These are phyloP conservation scores for Eretmocerus hayati DNA, from an alignment of 2,888 invertebrate species.

Conservation along the genomic window DNA sequence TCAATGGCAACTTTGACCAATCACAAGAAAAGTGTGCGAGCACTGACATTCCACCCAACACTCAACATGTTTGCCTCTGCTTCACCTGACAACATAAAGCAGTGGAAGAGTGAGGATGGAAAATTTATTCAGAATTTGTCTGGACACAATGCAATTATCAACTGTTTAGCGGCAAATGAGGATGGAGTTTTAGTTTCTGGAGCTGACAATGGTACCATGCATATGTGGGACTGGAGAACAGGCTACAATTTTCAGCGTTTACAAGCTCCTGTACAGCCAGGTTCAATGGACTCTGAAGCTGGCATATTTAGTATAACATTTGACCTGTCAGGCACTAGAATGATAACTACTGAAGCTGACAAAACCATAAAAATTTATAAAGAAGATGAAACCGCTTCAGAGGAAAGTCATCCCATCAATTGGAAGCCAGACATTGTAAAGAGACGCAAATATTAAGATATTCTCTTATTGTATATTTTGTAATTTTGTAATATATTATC, in stretches of 20 bases:
- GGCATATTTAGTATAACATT: slow-evolving; percentile 95
- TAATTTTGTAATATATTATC: slow-evolving; percentile 1
- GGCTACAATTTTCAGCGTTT: slow-evolving; percentile 97
- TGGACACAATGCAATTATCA: slow-evolving; percentile 96
- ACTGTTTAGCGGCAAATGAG: slow-evolving; percentile 89
- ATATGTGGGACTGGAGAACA: slow-evolving; percentile 98
- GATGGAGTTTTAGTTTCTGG: slow-evolving; percentile 96
- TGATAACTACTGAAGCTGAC: slow-evolving; percentile 96
- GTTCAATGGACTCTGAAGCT: slow-evolving; percentile 98
- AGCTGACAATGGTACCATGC: slow-evolving; percentile 95
- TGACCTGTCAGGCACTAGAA: slow-evolving; percentile 88
- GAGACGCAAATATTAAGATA: slow-evolving; percentile 69
- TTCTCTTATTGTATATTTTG: background rate
- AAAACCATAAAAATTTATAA: slow-evolving; percentile 99
- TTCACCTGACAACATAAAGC: slow-evolving; percentile 97
- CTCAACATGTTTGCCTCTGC: slow-evolving; percentile 94
- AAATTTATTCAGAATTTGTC: slow-evolving; percentile 94
- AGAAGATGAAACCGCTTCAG: slow-evolving; percentile 93
- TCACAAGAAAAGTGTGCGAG: slow-evolving; percentile 92
- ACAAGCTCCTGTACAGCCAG: slow-evolving; percentile 92
- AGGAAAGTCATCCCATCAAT: slow-evolving; percentile 92
- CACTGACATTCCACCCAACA: slow-evolving; percentile 70
- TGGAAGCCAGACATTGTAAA: slow-evolving; percentile 97
- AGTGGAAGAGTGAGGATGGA: slow-evolving; percentile 98
- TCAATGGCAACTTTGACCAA: slow-evolving; percentile 92